Percentiles rank a stretch among this genome's conserved stretches.
Evolutionary conservation across 1,140 invertebrate species (phyloP).

Genomic region (Ceratitis capitata): DNA sequence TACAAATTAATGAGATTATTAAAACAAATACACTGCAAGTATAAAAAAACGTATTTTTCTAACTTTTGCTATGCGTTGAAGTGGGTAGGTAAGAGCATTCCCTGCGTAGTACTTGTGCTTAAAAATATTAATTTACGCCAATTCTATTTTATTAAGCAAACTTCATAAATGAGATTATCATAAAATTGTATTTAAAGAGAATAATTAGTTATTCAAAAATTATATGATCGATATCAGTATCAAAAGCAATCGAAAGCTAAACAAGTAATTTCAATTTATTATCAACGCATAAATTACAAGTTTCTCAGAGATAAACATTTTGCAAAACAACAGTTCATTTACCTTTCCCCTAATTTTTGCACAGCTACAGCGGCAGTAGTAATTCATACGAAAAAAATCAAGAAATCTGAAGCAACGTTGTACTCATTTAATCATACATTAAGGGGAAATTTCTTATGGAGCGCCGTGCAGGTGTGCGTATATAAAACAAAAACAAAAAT

Average conservation of each 20-base stretch:
- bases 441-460: background rate
- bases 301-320: background rate
- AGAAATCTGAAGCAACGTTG: too few species aligned
- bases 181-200: background rate
- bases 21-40: background rate
- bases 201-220: background rate
- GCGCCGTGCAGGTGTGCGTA: background rate
- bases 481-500: background rate
- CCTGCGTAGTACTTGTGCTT: too few species aligned
- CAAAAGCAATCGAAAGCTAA: background rate
- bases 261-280: background rate
- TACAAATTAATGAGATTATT: background rate
- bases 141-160: too few species aligned
- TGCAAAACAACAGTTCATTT: background rate
- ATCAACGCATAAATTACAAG: background rate
- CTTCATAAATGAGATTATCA: too few species aligned
- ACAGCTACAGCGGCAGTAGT: background rate
- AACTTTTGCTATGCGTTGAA: too few species aligned
- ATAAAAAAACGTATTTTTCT: background rate
- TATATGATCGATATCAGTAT: background rate
- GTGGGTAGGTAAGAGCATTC: too few species aligned
- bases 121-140: too few species aligned
- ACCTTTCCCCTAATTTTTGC: constrained; percentile 11
- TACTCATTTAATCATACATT: too few species aligned
- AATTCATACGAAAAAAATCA: background rate